A percentile compares a stretch with the other conserved stretches of the same genome.
These are phyloP conservation scores for Drosophila aff. DNA, from an alignment of 1,140 invertebrate genomes.

Conservation along the genomic window DNA sequence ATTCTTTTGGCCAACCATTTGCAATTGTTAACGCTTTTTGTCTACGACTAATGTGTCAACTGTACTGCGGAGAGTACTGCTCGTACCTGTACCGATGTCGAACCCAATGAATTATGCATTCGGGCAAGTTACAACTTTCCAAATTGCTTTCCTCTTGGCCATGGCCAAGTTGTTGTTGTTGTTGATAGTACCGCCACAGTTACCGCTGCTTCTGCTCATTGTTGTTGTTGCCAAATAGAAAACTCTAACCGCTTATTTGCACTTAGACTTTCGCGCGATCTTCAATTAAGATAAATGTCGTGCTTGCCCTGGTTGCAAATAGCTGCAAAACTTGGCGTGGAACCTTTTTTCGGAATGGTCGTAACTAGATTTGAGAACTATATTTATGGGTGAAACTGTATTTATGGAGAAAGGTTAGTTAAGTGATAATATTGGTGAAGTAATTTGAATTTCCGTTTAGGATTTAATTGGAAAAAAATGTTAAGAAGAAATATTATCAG, in stretches of 20 bases:
- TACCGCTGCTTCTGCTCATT: slow-evolving; percentile 17
- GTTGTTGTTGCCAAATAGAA: slow-evolving; percentile 66
- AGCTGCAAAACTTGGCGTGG: slow-evolving; percentile 10
- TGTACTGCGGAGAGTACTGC: slow-evolving; percentile 33
- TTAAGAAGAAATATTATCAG: background rate
- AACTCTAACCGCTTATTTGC: slow-evolving; percentile 65
- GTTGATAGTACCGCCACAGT: slow-evolving; percentile 33
- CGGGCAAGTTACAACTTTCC: slow-evolving; percentile 74
- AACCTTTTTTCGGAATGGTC: background rate
- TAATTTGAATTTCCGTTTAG: background rate
- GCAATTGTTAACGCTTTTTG: slow-evolving; percentile 61
- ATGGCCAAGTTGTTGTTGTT: slow-evolving; percentile 40
- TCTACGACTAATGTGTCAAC: slow-evolving; percentile 69
- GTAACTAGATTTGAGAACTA: slow-evolving; percentile 4
- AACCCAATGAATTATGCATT: slow-evolving; percentile 79
- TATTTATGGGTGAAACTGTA: background rate
- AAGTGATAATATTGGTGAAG: background rate
- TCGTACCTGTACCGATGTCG: slow-evolving; percentile 42
- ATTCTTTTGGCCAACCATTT: slow-evolving; percentile 66
- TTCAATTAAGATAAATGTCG: slow-evolving; percentile 61
- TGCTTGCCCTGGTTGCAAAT: slow-evolving; percentile 48
- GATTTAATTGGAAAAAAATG: background rate
- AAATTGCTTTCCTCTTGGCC: slow-evolving; percentile 69
- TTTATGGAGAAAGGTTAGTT: slow-evolving; percentile 1
- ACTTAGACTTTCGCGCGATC: slow-evolving; percentile 65